Evolutionary conservation across 1,140 invertebrate species (phyloP), one percentile per base, ranked within the genome.

Genomic region (Drosophila mojavensis): DNA sequence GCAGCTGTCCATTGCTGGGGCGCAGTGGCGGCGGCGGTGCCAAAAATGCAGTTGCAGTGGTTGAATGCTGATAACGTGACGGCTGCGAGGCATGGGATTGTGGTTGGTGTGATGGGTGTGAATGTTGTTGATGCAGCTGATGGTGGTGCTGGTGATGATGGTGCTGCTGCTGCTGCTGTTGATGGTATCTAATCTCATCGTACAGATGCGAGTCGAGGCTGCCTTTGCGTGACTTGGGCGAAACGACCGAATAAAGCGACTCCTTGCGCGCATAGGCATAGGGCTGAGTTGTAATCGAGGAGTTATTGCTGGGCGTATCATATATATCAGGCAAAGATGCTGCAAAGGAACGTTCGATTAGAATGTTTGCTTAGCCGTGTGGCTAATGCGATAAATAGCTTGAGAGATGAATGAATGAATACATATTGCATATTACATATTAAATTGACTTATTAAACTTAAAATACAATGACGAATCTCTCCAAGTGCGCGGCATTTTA

Each of bases 151-250:
- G 28, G 0, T 5, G 3, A 2, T 30, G 28, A 1, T 58, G 51
- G 5, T 45, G 56, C 7, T 69, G 33, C 2, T 63, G 60, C 2
- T 81, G 78, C 11, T 74, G 82, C 11, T 67, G 88, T 51, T 91
- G 90, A 41, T 92, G 91, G 61, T 92, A 92, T 13, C 90, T 83
- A 43, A 92, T 92, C 75, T 92, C 91, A 36, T 92, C 91, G 47
- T 92, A 92, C 7, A 92, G 56, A 75, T 92, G 91, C 5, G 84
- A 91, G 33, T 92, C 91, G 48, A 90, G 70, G 28, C 91, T 92
- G 33, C 83, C 83, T 54, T 92, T 92, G 13, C 91, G 91, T 5
- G 84, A 92, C 33, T 92, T 92, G 5, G 89, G 86, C 36, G 85
- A 66, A 4, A 92, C 75, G 13, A 90, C 73, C 9, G 91, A 92